Base-by-base conservation (phyloP, 1,140 invertebrate genomes). In the Ceratosolen fusciceps region DNA sequence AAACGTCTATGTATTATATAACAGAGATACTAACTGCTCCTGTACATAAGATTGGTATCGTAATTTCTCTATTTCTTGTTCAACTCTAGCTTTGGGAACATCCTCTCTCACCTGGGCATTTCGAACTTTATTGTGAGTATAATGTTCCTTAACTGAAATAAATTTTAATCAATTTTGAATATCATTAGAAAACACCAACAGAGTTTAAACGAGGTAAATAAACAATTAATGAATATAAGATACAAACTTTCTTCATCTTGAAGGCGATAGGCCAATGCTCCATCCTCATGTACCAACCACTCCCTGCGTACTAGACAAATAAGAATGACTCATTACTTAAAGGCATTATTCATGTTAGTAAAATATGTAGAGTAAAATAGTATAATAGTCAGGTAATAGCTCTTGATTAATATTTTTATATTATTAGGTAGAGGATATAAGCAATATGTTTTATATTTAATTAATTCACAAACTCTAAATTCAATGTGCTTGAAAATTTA, bases 251-350 rank as follows among this genome's bases (percentile, higher is more conserved):
- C 97, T 90, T 98, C 93, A 86, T 96, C 95, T 89, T 98, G 97
- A 19, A 98, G 91, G 77, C 94, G 93, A 88, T 98, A 95, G 9
- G 97, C 97, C 82, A 98, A 89, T 14, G 96, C 96, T 65, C 95
- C 95, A 90, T 98, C 97, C 89, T 98, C 96, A 83, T 96, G 94
- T 58, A 98, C 95, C 80, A 97, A 91, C 96, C 97, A 98, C 90
- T 98, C 95, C 81, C 94, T 93, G 87, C 96, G 95, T 47, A 97
- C 95, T 96, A 90, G 19, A 62, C 52, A 71, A 70, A 71, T 9
- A 74, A 74, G 12, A n/a, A 74, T 80, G 78, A 80, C 14, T 80
- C 78, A 80, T 80, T 74, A 71, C 52, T 80, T 62, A 75, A 71
- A 43, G 65, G 8, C 9, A 67, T 77, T 67, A 29, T 19, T 68